Percentiles rank a stretch among this genome's conserved stretches.
Conservation (phyloP, 2,888 invertebrate genomes). For the Thymelicus acteon region DNA sequence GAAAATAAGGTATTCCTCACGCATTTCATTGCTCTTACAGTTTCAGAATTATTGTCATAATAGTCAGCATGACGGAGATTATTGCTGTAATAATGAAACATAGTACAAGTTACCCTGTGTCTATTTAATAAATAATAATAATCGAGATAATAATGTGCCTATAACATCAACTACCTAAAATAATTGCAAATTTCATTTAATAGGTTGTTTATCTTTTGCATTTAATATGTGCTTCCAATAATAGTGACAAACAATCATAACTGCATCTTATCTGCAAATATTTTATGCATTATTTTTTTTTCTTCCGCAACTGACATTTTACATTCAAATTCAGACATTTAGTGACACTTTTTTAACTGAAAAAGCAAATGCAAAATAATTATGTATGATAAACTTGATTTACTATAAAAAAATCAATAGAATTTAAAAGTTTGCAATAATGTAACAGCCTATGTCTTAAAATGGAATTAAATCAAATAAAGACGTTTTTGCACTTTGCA, state of each 20-base stretch:
- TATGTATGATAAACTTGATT: too few relatives aligned
- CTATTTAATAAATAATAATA: conserved; percentile 16
- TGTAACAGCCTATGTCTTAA: neutral
- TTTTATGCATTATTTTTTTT: neutral
- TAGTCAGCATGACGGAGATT: conserved; percentile 17
- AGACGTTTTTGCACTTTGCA: neutral
- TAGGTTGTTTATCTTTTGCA: neutral
- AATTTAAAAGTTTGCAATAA: too few relatives aligned
- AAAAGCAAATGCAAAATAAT: too few relatives aligned
- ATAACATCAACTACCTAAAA: neutral
- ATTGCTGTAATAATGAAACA: conserved; percentile 29
- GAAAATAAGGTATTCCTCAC: conserved; percentile 5
- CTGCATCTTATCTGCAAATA: neutral
- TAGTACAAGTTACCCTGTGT: conserved; percentile 36
- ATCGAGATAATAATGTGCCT: conserved; percentile 10
- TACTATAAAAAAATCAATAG: too few relatives aligned
- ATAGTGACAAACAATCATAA: neutral
- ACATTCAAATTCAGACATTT: neutral
- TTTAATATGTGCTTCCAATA: neutral
- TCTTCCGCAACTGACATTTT: neutral
- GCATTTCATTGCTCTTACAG: conserved; percentile 12
- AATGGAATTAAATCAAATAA: neutral
- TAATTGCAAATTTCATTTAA: conserved; percentile 1
- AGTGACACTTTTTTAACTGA: neutral
- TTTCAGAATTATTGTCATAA: conserved; percentile 24